A percentile compares a stretch with the other conserved stretches of the same genome.
phyloP scores from a whole-genome alignment of 2,888 invertebrate genomes.

The Flexamia atlantica region DNA sequence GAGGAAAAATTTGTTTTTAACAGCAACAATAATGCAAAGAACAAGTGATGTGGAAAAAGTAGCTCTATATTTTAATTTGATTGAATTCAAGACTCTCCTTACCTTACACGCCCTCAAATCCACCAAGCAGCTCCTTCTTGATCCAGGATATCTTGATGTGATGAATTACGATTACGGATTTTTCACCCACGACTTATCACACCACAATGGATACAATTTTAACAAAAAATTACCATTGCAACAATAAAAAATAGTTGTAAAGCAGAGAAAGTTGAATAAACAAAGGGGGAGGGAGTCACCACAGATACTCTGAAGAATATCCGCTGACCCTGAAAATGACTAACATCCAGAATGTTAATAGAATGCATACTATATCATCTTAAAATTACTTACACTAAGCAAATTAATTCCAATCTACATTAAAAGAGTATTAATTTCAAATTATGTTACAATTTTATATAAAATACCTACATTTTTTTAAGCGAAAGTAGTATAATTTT shows the following conservation, averaged over 20 bases:
- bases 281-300: background rate
- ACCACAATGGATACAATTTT: slow-evolving; percentile 20
- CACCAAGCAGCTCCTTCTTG: background rate
- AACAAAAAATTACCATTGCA: background rate
- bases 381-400: background rate
- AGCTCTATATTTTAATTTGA: background rate
- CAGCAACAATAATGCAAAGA: slow-evolving; percentile 19
- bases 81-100: background rate
- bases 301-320: slow-evolving; percentile 52
- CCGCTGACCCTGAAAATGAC: slow-evolving; percentile 63
- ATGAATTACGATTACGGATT: background rate
- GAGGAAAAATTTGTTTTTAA: background rate
- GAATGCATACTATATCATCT: background rate
- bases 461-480: too few relatives aligned
- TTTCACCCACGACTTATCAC: slow-evolving; percentile 29
- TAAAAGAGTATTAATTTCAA: background rate
- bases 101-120: slow-evolving; percentile 20
- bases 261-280: slow-evolving; percentile 35
- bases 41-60: background rate
- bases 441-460: too few relatives aligned
- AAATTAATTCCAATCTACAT: background rate
- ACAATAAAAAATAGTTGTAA: slow-evolving; percentile 6
- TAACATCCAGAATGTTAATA: slow-evolving; percentile 58
- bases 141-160: background rate
- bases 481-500: background rate